Evolutionary conservation across 2,113 vertebrate species (phyloP), one percentile per base, ranked within the genome.

Genomic region (Myotis yumanensis): DNA sequence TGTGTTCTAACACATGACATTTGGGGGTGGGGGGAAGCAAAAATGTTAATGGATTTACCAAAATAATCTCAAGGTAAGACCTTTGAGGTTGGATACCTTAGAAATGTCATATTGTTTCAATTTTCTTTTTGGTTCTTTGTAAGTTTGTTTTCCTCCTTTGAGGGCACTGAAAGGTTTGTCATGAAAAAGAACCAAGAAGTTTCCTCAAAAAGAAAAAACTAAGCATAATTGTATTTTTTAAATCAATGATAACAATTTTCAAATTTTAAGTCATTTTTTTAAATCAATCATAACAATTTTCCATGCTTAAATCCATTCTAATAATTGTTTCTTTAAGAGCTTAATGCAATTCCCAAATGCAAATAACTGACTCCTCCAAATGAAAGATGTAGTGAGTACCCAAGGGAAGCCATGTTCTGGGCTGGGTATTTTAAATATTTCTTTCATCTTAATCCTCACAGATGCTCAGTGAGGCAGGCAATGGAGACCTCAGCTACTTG

Each of bases 41-140:
- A 94, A 72, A 91, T 91, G 89, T 83, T 95, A 94, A 84, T 35
- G 66, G 82, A 71, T 92, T 96, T 91, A 87, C 94, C 75, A 77
- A 95, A 96, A 95, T 90, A 89, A 89, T 95, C 94, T 96, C 90
- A 40, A 83, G 59, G 86, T 86, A 84, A 54, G 83, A 72, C 88
- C 92, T 97, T 25, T 80, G 86, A 62, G 88, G 72, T 79, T 37
- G 86, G 85, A 90, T 72, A 68, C 22, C 79, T 75, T 46, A 88
- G 73, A 96, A 92, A 95, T 94, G 89, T 84, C 97, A 89, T 22
- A 88, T 72, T 96, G 75, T 84, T 95, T 69, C 79, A 64, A 59
- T 28, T 90, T 82, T 51, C 12, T 28, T 79, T 86, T 40, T 32
- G 73, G 51, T 37, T 69, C 17, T 52, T 82, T 48, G 3, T 69